phyloP scores from a whole-genome alignment of 2,888 invertebrate species.

The Ctenicera cuprea region DNA sequence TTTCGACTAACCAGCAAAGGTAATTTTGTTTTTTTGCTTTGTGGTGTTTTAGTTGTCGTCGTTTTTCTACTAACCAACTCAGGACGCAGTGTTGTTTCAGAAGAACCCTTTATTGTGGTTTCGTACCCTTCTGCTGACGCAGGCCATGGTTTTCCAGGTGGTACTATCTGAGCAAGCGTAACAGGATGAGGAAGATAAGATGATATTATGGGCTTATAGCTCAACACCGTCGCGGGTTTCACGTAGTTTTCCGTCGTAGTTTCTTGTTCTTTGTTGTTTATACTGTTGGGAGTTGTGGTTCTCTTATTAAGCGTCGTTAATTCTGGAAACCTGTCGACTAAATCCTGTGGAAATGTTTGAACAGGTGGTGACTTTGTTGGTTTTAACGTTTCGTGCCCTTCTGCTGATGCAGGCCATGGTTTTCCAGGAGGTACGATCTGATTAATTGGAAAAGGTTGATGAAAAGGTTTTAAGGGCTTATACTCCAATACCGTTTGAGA shows the following conservation, averaged over 20 bases:
- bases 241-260: neutral
- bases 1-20: too few species aligned
- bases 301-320: conserved; percentile 19
- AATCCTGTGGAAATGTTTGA: conserved; percentile 2
- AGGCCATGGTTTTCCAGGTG: conserved; percentile 49
- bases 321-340: conserved; percentile 45
- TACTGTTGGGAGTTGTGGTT: conserved; percentile 8
- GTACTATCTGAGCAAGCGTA: conserved; percentile 43
- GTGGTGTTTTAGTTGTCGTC: too few species aligned
- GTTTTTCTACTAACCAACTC: neutral
- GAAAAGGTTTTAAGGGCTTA: conserved; percentile 42
- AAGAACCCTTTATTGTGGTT: neutral
- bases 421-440: conserved; percentile 44
- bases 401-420: conserved; percentile 35
- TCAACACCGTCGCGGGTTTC: neutral
- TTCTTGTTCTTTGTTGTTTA: neutral
- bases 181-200: conserved; percentile 38
- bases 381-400: neutral
- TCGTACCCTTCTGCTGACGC: conserved; percentile 15
- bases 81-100: neutral
- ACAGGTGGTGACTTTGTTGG: neutral
- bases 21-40: too few species aligned
- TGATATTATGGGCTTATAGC: conserved; percentile 39
- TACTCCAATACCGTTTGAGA: conserved; percentile 18
- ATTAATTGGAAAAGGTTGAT: conserved; percentile 25